Conservation (phyloP, 1,140 invertebrate genomes). For the Catajapyx aquilonaris region DNA sequence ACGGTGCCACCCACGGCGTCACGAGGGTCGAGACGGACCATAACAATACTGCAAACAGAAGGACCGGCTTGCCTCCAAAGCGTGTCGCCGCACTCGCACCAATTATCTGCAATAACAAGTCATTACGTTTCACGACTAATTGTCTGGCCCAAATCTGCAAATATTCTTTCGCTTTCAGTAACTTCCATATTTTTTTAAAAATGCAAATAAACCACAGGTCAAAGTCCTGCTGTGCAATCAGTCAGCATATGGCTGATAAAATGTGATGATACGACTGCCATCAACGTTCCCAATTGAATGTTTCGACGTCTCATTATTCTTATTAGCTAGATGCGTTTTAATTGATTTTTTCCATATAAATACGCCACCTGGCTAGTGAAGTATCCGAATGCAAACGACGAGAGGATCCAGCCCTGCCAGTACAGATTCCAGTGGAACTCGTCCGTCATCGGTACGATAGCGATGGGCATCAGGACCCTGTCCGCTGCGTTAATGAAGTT, state of each 20-base stretch:
- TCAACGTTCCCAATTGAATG: too few relatives aligned
- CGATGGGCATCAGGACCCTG: constrained; percentile 58
- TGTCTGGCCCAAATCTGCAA: too few relatives aligned
- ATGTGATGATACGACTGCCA: too few relatives aligned
- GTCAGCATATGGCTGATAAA: too few relatives aligned
- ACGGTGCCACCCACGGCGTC: constrained; percentile 44
- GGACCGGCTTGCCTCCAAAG: constrained; percentile 47
- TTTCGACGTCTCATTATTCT: too few relatives aligned
- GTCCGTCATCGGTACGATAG: constrained; percentile 52
- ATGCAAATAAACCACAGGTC: too few relatives aligned
- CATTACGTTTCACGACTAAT: too few relatives aligned
- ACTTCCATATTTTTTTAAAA: too few relatives aligned
- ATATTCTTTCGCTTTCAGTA: too few relatives aligned
- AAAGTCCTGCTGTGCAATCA: too few relatives aligned
- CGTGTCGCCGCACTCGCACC: constrained; percentile 46
- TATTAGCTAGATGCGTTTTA: too few relatives aligned
- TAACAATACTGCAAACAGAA: constrained; percentile 44
- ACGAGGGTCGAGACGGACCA: constrained; percentile 56
- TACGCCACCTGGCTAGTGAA: constrained; percentile 46
- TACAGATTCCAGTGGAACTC: constrained; percentile 50
- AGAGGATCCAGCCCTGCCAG: constrained; percentile 55
- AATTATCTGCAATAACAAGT: constrained; percentile 32
- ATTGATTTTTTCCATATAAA: constrained; percentile 3
- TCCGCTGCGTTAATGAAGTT: constrained; percentile 66
- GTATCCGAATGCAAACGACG: constrained; percentile 57